A percentile compares a stretch with the other conserved stretches of the same genome.
Conservation (phyloP, 2,888 invertebrate genomes). For the Drosophila testacea region DNA sequence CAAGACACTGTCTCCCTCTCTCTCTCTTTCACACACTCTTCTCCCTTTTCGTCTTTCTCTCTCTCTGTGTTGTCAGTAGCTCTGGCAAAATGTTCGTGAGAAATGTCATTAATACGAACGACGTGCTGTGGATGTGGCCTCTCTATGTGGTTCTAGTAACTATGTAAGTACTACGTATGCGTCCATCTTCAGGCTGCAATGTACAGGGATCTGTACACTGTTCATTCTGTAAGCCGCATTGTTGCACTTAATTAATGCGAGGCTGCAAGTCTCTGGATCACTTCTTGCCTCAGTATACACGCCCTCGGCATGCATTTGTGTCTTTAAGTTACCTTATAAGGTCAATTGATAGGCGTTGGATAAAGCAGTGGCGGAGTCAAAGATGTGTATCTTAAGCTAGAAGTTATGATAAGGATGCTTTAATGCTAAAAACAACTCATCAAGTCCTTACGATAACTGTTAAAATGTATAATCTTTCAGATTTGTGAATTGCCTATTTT, state of each 20-base stretch:
- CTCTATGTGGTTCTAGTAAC: conserved; percentile 35
- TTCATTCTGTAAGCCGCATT: conserved; percentile 60
- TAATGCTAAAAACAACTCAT: too few relatives aligned
- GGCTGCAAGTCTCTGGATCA: conserved; percentile 49
- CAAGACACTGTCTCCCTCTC: conserved; percentile 44
- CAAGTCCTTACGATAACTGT: too few relatives aligned
- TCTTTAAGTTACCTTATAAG: conserved; percentile 49
- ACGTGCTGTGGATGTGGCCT: conserved; percentile 68
- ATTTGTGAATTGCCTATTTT: too few relatives aligned
- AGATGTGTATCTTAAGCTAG: background rate
- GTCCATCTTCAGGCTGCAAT: conserved; percentile 35
- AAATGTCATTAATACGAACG: conserved; percentile 80
- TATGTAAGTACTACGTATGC: conserved; percentile 42
- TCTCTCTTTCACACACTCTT: conserved; percentile 32
- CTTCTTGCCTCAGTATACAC: conserved; percentile 54
- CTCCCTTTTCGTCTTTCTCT: conserved; percentile 7
- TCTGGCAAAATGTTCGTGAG: conserved; percentile 75
- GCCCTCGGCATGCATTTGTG: conserved; percentile 57
- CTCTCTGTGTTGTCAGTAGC: conserved; percentile 60
- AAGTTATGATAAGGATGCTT: too few relatives aligned
- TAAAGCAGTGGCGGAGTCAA: background rate
- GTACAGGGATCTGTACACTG: conserved; percentile 24
- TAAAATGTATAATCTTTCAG: too few relatives aligned
- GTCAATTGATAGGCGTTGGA: conserved; percentile 64
- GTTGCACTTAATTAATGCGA: conserved; percentile 80